Evolutionary conservation across 2,888 invertebrate species (phyloP).

Genomic region (Hyposoter didymator): DNA sequence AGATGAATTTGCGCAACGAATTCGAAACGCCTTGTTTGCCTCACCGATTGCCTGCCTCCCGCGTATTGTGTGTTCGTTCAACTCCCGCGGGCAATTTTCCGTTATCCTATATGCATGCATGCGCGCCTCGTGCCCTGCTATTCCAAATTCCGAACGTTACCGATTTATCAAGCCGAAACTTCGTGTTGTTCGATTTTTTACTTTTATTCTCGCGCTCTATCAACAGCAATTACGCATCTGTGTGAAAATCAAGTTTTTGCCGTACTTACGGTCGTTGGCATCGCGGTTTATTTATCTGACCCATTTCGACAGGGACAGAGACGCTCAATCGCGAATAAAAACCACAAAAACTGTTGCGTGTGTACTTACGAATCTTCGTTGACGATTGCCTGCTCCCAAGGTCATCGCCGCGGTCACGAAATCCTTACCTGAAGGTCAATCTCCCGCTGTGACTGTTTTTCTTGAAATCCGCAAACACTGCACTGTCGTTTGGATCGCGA

Average conservation of each 20-base stretch:
- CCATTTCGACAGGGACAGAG: too few relatives aligned
- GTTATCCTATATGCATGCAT: neutral
- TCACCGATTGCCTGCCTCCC: constrained; percentile 30
- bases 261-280: neutral
- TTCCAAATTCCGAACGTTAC: neutral
- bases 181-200: neutral
- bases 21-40: constrained; percentile 50
- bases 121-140: neutral
- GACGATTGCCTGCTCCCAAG: too few relatives aligned
- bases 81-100: constrained; percentile 33
- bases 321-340: too few relatives aligned
- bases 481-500: too few relatives aligned
- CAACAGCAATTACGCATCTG: neutral
- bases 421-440: too few relatives aligned
- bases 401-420: too few relatives aligned
- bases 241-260: neutral
- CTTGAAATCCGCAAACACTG: too few relatives aligned
- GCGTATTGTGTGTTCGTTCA: constrained; percentile 40
- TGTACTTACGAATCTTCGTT: too few relatives aligned
- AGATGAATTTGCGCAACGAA: constrained; percentile 51
- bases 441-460: too few relatives aligned
- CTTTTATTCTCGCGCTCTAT: neutral
- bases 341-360: too few relatives aligned
- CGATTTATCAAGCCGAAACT: neutral
- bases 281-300: neutral